These are phyloP conservation scores for Magallana nippona DNA, from an alignment of 2,888 invertebrate genomes.

Conservation along the genomic window DNA sequence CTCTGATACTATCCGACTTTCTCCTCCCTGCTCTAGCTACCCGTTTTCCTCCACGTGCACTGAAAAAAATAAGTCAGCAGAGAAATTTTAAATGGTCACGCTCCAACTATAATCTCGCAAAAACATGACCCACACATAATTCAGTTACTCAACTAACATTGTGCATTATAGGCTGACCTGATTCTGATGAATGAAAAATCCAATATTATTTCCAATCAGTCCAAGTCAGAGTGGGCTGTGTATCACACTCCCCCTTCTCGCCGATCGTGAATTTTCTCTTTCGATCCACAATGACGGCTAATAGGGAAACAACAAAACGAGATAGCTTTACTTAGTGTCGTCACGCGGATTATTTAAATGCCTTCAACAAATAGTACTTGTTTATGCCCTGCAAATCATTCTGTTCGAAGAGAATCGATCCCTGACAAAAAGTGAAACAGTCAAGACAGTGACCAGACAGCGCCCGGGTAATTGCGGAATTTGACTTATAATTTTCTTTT, in stretches of 20 bases:
- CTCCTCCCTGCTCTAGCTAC: not conserved
- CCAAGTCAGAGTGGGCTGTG: not conserved
- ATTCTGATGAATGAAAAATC: conserved; percentile 13
- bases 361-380: no score
- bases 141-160: not conserved
- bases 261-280: not conserved
- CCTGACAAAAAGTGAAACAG: no score
- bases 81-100: not conserved
- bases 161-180: not conserved
- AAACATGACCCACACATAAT: not conserved
- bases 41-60: not conserved
- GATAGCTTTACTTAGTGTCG: no score
- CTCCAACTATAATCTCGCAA: not conserved
- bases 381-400: no score
- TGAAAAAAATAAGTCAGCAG: not conserved
- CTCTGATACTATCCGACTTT: not conserved
- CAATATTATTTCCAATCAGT: conserved; percentile 10
- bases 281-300: no score
- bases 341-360: no score
- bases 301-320: no score
- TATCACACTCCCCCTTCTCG: not conserved
- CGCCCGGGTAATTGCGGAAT: no score
- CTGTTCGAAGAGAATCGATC: no score
- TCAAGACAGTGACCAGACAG: no score
- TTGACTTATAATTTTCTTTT: no score